These are phyloP conservation scores for Perizoma flavofasciatum DNA, from an alignment of 2,888 invertebrate genomes.

Conservation along the genomic window DNA sequence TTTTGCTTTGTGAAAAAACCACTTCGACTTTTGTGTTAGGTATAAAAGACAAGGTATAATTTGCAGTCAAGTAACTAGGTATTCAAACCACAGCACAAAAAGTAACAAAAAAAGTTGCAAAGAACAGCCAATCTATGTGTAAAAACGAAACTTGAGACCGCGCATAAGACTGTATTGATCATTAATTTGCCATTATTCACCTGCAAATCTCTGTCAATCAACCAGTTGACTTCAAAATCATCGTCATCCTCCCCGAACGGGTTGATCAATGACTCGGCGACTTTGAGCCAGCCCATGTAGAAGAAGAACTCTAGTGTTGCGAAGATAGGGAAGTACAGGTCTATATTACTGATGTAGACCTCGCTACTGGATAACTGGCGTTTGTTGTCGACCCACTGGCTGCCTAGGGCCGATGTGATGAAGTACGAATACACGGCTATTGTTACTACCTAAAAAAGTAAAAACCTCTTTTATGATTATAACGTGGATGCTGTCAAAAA, in stretches of 20 bases:
- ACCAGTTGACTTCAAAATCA: slow-evolving; percentile 96
- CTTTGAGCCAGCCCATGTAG: slow-evolving; percentile 96
- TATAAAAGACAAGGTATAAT: too few species aligned
- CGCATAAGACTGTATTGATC: too few species aligned
- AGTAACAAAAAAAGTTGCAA: too few species aligned
- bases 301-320: slow-evolving; percentile 94
- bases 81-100: too few species aligned
- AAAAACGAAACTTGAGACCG: too few species aligned
- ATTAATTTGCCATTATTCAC: slow-evolving; percentile 64
- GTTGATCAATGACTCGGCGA: slow-evolving; percentile 95
- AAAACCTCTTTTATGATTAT: neutral
- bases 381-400: slow-evolving; percentile 91
- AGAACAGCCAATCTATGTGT: too few species aligned
- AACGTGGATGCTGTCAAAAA: too few species aligned
- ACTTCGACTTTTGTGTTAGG: too few species aligned
- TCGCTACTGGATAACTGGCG: slow-evolving; percentile 52
- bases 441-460: slow-evolving; percentile 88
- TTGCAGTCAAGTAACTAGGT: too few species aligned
- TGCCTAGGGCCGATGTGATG: slow-evolving; percentile 93
- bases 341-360: slow-evolving; percentile 85
- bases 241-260: slow-evolving; percentile 97
- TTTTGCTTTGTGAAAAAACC: too few species aligned
- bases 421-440: slow-evolving; percentile 97
- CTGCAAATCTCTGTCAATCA: slow-evolving; percentile 95
- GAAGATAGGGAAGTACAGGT: slow-evolving; percentile 95